Evolutionary conservation across 2,113 vertebrate species (phyloP), one percentile per base, ranked within the genome.

Genomic region (Elephantulus edwardii): DNA sequence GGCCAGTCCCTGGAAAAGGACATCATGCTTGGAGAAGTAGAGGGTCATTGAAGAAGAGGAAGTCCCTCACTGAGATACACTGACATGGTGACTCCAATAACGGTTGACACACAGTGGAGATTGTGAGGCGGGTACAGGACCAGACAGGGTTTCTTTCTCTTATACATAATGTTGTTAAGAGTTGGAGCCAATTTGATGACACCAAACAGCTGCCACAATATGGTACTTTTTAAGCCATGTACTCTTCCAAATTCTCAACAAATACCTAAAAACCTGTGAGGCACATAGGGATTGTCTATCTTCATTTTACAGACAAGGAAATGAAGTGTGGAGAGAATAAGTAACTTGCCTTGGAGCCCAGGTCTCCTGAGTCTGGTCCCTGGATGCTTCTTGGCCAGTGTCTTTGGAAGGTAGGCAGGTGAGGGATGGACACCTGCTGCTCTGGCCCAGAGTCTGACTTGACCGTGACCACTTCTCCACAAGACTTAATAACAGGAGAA

Each of bases 221-320:
- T 5, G 6, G 17, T 3, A 19, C 48, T 33, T 13, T 16, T n/a
- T 20, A 20, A 33, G 13, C 40, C 19, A 4, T 0, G 1, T 16
- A 7, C 26, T 33, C 2, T n/a, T 44, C 64, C 28, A 26, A 42
- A 72, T 44, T 22, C 40, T 0, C 17, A 20, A 5, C 60, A 52
- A 8, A 16, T 19, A 54, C 20, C 17, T 19, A 54, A 54, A 17
- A 10, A 54, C 52, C 52, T n/a, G 0, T 22, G 4, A 19, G 80
- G 17, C n/a, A n/a, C n/a, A n/a, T 5, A 10, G 58, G 60, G 58
- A 19, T 33, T 46, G 8, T 10, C 16, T 11, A 14, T n/a, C 24
- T 50, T 19, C 58, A 7, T 54, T 88, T 80, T 48, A 60, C 33
- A 71, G 44, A 54, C 40, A 68, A 80, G 82, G 50, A 89, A 42